A percentile compares a stretch with the other conserved stretches of the same genome.
Evolutionary conservation across 2,113 vertebrate species (phyloP).

Genomic region (Danionella cerebrum): DNA sequence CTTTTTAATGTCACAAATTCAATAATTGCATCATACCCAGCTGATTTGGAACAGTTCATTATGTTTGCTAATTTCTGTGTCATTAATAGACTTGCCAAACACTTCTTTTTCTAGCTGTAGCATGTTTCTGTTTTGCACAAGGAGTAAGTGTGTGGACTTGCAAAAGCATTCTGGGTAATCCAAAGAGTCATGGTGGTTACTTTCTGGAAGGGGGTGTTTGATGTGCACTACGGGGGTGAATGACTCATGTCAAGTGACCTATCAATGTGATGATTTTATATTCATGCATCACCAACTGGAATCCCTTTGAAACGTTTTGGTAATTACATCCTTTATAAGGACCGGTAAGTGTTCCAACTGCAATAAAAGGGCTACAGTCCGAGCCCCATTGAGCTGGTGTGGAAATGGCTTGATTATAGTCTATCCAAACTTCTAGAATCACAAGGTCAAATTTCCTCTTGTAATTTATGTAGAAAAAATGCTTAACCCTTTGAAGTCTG

Average conservation of each 20-base stretch:
- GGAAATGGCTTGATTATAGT: too few species aligned
- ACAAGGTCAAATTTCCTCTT: too few species aligned
- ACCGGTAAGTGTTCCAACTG: too few species aligned
- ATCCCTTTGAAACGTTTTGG: too few species aligned
- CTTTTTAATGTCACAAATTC: conserved; percentile 62
- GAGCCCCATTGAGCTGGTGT: too few species aligned
- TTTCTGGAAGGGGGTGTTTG: neutral
- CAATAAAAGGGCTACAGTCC: too few species aligned
- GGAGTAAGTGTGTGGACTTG: neutral
- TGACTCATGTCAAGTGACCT: neutral
- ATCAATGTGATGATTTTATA: too few species aligned
- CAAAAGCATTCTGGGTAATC: conserved; percentile 17
- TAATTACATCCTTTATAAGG: too few species aligned
- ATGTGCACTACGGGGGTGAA: neutral
- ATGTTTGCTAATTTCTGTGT: conserved; percentile 55
- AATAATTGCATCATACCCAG: conserved; percentile 58
- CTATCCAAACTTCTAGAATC: too few species aligned
- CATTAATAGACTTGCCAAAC: conserved; percentile 65
- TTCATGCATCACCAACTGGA: too few species aligned
- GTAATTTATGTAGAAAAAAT: too few species aligned
- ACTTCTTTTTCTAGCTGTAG: conserved; percentile 61
- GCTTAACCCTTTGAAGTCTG: too few species aligned
- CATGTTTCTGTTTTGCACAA: conserved; percentile 37
- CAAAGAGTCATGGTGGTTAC: neutral
- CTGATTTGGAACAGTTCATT: conserved; percentile 62